Percentiles rank a stretch among this genome's conserved stretches.
Evolutionary conservation across 2,113 vertebrate genomes (phyloP).

Genomic region (Alectura lathami): DNA sequence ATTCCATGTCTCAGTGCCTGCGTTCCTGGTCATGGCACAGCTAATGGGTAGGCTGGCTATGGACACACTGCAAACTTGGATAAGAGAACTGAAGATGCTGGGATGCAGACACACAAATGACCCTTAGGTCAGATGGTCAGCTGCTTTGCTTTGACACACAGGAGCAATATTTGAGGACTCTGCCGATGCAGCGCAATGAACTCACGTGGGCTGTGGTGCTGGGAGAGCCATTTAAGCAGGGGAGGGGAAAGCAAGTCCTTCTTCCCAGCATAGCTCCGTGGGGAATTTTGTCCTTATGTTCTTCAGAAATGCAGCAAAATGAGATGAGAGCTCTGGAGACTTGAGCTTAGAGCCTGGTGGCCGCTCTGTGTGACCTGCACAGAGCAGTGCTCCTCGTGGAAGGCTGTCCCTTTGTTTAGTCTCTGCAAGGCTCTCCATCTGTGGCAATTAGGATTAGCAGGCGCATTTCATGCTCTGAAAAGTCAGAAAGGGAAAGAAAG

Average conservation of each 20-base stretch:
- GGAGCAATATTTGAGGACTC: background rate
- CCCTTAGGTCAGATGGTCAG: background rate
- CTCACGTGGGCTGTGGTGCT: background rate
- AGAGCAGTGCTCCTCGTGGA: background rate
- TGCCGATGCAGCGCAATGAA: rapidly evolving
- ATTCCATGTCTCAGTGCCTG: background rate
- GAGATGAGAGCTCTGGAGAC: background rate
- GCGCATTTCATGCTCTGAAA: conserved; percentile 75
- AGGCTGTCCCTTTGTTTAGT: conserved; percentile 32
- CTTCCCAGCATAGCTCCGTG: background rate
- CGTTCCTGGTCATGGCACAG: rapidly evolving
- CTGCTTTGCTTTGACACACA: background rate
- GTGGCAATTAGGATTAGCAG: conserved; percentile 64
- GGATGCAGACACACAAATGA: background rate
- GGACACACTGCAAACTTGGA: background rate
- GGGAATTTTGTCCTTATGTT: background rate
- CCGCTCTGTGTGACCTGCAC: background rate
- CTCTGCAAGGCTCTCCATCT: conserved; percentile 8
- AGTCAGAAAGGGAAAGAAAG: conserved; percentile 65
- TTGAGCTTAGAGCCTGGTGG: background rate
- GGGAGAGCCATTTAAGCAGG: background rate
- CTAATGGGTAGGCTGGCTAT: background rate
- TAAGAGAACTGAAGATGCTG: background rate
- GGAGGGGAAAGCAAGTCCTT: background rate
- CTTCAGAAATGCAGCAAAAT: background rate